Evolutionary conservation across 2,113 vertebrate species (phyloP), one percentile per base, ranked within the genome.

Genomic region (Oenanthe melanoleuca): DNA sequence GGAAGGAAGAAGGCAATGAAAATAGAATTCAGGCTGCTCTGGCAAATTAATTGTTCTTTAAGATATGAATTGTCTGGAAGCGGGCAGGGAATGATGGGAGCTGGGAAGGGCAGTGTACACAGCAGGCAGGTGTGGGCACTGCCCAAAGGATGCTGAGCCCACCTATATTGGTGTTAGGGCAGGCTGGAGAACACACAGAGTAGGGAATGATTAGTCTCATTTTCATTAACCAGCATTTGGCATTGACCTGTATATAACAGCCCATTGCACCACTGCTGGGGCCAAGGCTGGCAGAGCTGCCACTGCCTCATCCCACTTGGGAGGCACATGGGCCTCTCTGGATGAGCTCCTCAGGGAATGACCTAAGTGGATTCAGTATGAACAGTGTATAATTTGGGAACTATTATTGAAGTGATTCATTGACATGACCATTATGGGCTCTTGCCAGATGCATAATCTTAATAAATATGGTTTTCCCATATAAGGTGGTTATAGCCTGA

Each of bases 1-100:
- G 87, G 60, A 95, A 52, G 75, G 77, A 86, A 55, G 75, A 80
- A 73, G 80, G 74, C 92, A 91, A 33, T 66, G 71, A 82, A 94
- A 91, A 93, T 80, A 87, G 81, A 73, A 89, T 59, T 93, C n/a
- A 15, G 90, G n/a, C 75, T 93, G 88, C 64, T 86, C 53, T 64
- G 66, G 82, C 56, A 92, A 86, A 83, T 86, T 66, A 88, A 63
- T 88, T 88, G 38, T 83, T 60, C 42, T 88, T 83, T 63, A 88
- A 89, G 71, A 56, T 60, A 5, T 23, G 70, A 75, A 53, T 60
- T 0, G 1, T 29, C 69, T 86, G 72, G 89, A 77, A 88, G 53
- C 63, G 31, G 24, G 12, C 11, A 38, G 57, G 57, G 65, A 72
- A 21, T 53, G 44, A 5, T 10, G 26, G 23, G 66, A 65, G 49